Base-by-base conservation (phyloP, 2,797 vertebrate species). In the Otolemur crassicaudatus region DNA sequence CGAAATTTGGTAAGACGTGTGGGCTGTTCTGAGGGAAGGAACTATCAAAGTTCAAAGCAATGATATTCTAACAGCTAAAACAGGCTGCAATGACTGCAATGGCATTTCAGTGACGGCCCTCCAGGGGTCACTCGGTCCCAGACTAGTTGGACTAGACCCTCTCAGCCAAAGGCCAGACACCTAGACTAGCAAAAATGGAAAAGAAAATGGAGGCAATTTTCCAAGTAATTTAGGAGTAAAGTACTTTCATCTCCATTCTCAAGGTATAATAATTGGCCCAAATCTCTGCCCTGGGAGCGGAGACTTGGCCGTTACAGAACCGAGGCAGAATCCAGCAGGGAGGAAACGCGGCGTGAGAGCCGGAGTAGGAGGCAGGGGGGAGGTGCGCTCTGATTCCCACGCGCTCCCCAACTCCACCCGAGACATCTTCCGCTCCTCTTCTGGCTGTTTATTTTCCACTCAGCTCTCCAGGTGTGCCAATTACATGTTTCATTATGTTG, bases 191-290 rank as follows among this genome's bases (percentile, higher is more conserved):
- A 85, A 90, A 95, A 83, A 27, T 17, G 40, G 65, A 95, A 86
- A 27, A 93, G 95, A 37, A 95, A 95, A 95, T 49, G 46, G 60
- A 92, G 40, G 60, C 77, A 84, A 92, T 96, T 96, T 97, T 81
- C 72, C 65, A 84, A 46, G 76, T 93, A 90, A 96, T 90, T 94
- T 93, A 65, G 63, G 53, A 69, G n/a, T 56, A 90, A 94, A 95
- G 40, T 53, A 83, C 34, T 79, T 97, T 93, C 77, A 83, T 96
- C 82, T 90, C 73, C 16, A 58, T 93, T 65, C 46, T 46, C 3
- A 0, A 75, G 37, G 31, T 56, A 87, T 72, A 65, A 7, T 65
- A 77, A 95, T 65, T 73, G 89, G 65, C 80, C n/a, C 43, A 83
- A 81, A 76, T 82, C 67, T 95, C 69, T 94, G 73, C 4, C 73